Conservation (phyloP, 2,113 vertebrate species). For the Datnioides undecimradiatus region DNA sequence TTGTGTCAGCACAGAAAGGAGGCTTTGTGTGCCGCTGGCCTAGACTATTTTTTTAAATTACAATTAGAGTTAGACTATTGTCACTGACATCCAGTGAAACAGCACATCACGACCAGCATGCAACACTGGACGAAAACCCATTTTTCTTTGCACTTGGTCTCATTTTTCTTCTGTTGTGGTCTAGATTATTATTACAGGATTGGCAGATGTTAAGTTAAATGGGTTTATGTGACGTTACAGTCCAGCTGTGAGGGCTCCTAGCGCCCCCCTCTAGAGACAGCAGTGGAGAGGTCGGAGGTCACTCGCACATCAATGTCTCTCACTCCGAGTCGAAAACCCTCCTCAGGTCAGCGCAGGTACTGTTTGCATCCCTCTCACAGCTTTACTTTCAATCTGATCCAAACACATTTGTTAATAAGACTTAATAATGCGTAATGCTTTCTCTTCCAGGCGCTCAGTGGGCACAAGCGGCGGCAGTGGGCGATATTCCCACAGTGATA, state of each 20-base stretch:
- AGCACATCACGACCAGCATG: slow-evolving; percentile 1
- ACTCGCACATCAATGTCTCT: slow-evolving; percentile 79
- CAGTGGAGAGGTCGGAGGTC: slow-evolving; percentile 48
- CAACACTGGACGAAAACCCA: background rate
- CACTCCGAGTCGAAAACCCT: slow-evolving; percentile 85
- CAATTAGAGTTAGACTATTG: slow-evolving; percentile 28
- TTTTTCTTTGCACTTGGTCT: background rate
- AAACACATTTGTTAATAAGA: background rate
- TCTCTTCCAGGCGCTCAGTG: slow-evolving; percentile 89
- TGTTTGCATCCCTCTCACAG: slow-evolving; percentile 60
- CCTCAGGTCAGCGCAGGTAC: slow-evolving; percentile 91
- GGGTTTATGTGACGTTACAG: slow-evolving; percentile 26
- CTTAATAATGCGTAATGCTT: slow-evolving; percentile 7
- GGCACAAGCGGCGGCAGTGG: slow-evolving; percentile 86
- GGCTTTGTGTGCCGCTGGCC: slow-evolving; percentile 53
- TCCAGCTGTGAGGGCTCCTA: slow-evolving; percentile 58
- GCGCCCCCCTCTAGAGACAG: slow-evolving; percentile 53
- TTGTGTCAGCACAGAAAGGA: slow-evolving; percentile 67
- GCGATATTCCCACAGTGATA: slow-evolving; percentile 88
- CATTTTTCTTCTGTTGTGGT: background rate
- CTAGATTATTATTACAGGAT: background rate
- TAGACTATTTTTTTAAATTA: slow-evolving; percentile 27
- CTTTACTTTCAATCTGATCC: background rate
- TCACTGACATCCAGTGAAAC: slow-evolving; percentile 22
- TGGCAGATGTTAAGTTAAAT: background rate